A percentile compares a stretch with the other conserved stretches of the same genome.
phyloP scores from a whole-genome alignment of 2,113 vertebrate species.

The Smithornis capensis region DNA sequence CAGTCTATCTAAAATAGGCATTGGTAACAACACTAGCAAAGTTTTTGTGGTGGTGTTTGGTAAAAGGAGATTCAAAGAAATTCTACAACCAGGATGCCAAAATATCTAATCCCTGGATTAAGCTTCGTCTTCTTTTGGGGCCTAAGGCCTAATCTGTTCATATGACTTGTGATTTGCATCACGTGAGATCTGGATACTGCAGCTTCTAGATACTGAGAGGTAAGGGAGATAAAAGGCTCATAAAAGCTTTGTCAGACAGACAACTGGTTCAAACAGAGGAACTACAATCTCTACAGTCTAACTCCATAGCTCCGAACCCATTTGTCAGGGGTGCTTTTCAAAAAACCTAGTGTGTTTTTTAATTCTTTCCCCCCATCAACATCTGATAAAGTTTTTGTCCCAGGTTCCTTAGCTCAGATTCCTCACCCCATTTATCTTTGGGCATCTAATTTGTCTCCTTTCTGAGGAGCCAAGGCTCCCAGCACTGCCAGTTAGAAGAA shows the following conservation, averaged over 20 bases:
- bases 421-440: neutral
- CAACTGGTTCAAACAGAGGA: neutral
- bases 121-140: neutral
- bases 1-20: neutral
- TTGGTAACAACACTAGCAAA: neutral
- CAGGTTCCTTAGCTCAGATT: neutral
- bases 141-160: neutral
- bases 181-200: neutral
- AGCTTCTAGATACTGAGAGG: neutral
- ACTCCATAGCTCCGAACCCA: neutral
- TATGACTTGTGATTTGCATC: neutral
- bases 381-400: neutral
- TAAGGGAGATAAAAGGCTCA: neutral
- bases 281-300: neutral
- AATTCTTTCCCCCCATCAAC: accelerated
- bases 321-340: neutral
- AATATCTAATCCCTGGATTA: neutral
- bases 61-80: neutral
- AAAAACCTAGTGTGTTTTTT: neutral
- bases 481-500: neutral
- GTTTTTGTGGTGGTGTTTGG: neutral
- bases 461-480: neutral
- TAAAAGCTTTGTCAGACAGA: neutral
- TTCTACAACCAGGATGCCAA: neutral
- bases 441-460: neutral